A percentile compares a stretch with the other conserved stretches of the same genome.
phyloP scores from a whole-genome alignment of 1,140 invertebrate species.

The Bombus cullumanus region DNA sequence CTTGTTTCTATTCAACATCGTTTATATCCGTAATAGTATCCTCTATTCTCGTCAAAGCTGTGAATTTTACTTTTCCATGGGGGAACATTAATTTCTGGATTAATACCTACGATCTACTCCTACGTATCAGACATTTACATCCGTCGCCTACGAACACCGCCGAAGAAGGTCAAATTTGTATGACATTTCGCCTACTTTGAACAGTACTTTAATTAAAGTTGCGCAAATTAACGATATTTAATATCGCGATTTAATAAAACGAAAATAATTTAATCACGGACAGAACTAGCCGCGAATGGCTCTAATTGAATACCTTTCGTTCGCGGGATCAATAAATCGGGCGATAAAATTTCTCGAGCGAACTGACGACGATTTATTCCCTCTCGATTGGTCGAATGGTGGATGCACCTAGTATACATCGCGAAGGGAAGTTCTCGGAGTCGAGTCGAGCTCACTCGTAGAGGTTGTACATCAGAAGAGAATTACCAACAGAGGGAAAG shows the following conservation, averaged over 20 bases:
- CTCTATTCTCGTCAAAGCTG: neutral
- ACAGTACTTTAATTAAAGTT: neutral
- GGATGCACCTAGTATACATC: neutral
- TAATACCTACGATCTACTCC: neutral
- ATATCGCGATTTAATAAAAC: neutral
- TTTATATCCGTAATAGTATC: no score
- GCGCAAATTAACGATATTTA: neutral
- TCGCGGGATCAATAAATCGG: neutral
- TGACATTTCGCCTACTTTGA: neutral
- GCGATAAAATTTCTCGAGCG: neutral
- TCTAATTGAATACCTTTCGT: neutral
- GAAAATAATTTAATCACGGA: neutral
- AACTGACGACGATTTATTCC: neutral
- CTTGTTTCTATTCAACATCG: neutral
- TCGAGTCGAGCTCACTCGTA: slow-evolving; percentile 10
- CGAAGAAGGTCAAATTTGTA: neutral
- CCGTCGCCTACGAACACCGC: neutral
- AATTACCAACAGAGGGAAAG: slow-evolving; percentile 25
- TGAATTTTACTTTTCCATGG: neutral
- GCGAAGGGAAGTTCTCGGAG: neutral
- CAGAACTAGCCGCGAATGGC: neutral
- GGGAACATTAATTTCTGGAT: neutral
- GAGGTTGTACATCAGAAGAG: slow-evolving; percentile 38
- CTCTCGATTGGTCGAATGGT: slow-evolving; percentile 4
- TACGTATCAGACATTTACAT: neutral